Evolutionary conservation across 1,140 invertebrate genomes (phyloP).

Genomic region (Plutomurus gul): DNA sequence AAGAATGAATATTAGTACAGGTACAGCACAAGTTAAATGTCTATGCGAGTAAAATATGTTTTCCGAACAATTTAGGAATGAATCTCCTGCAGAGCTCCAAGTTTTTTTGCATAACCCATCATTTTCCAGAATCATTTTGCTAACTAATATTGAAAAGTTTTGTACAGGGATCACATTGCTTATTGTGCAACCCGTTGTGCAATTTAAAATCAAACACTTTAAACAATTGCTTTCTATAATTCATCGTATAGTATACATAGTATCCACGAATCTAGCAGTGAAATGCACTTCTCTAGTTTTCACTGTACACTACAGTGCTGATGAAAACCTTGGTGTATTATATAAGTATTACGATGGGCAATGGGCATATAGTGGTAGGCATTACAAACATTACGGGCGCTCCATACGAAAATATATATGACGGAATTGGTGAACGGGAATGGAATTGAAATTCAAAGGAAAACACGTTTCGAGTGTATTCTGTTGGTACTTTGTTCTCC

Average conservation of each 20-base stretch:
- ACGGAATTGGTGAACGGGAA: slow-evolving; percentile 15
- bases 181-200: not conserved
- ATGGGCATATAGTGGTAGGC: too few relatives aligned
- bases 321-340: too few relatives aligned
- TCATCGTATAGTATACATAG: too few relatives aligned
- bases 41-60: slow-evolving; percentile 14
- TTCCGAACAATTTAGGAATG: slow-evolving; percentile 5
- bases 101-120: slow-evolving; percentile 18
- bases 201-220: not conserved
- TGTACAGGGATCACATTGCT: not conserved
- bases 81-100: slow-evolving; percentile 7
- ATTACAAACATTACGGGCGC: too few relatives aligned
- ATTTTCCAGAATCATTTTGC: slow-evolving; percentile 11
- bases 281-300: too few relatives aligned
- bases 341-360: too few relatives aligned
- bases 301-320: too few relatives aligned
- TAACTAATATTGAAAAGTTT: slow-evolving; percentile 19
- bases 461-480: not conserved
- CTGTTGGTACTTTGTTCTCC: too few relatives aligned
- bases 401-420: not conserved
- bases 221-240: not conserved
- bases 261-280: too few relatives aligned
- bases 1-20: too few relatives aligned
- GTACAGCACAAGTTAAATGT: slow-evolving; percentile 15
- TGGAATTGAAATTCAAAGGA: slow-evolving; percentile 23